These are phyloP conservation scores for Aix galericulata DNA, from an alignment of 2,113 vertebrate genomes.

Conservation along the genomic window DNA sequence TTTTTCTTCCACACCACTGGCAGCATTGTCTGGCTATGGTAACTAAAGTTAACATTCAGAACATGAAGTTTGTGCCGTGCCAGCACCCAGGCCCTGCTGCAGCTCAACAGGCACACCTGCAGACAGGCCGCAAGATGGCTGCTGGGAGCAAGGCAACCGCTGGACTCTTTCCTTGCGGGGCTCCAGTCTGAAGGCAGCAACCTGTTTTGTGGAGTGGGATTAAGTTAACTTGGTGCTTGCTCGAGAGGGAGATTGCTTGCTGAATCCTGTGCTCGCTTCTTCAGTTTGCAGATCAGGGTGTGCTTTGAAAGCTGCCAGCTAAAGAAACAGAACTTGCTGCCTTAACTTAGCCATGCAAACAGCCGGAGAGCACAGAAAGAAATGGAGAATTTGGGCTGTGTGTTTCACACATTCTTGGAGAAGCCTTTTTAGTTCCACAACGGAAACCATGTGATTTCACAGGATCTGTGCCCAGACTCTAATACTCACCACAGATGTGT, in stretches of 20 bases:
- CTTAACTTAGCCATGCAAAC: background rate
- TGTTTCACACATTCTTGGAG: slow-evolving; percentile 39
- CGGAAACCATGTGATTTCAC: slow-evolving; percentile 33
- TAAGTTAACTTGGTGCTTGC: background rate
- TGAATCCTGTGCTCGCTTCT: background rate
- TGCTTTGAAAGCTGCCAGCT: background rate
- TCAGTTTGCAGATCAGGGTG: background rate
- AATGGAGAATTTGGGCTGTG: slow-evolving; percentile 25
- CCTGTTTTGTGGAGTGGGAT: slow-evolving; percentile 12
- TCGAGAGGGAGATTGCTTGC: background rate
- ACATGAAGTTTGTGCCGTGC: slow-evolving; percentile 79
- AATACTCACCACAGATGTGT: slow-evolving; percentile 44
- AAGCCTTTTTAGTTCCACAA: slow-evolving; percentile 59
- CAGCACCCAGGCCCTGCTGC: slow-evolving; percentile 45
- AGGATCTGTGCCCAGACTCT: slow-evolving; percentile 38
- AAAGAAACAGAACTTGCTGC: background rate
- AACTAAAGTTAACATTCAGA: slow-evolving; percentile 85
- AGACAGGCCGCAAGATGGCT: background rate
- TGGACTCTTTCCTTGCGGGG: background rate
- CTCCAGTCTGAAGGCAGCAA: background rate
- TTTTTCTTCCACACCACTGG: slow-evolving; percentile 82
- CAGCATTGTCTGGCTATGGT: slow-evolving; percentile 83
- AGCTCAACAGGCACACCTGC: slow-evolving; percentile 75
- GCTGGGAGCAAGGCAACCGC: background rate
- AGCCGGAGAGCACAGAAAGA: slow-evolving; percentile 49